phyloP scores from a whole-genome alignment of 2,888 invertebrate species.

The Mimachlamys varia region DNA sequence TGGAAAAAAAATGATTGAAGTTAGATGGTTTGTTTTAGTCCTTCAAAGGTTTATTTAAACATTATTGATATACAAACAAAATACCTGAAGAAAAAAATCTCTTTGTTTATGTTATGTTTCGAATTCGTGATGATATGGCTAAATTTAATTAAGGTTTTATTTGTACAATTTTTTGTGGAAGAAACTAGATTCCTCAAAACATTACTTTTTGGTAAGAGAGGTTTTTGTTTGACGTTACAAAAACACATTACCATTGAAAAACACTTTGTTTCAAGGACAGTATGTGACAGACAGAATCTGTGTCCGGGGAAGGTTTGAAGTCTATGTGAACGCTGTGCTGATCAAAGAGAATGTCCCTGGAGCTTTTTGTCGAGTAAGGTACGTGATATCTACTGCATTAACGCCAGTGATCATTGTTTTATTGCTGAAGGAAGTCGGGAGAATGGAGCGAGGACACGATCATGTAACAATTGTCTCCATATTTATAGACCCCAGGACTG shows the following conservation, averaged over 20 bases:
- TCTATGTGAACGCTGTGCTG: not conserved
- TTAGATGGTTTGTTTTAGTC: too few species aligned
- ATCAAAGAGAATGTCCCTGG: slow-evolving; percentile 2
- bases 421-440: not conserved
- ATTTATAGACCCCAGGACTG: not conserved
- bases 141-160: not conserved
- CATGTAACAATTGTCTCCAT: not conserved
- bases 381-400: too few species aligned
- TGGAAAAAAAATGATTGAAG: too few species aligned
- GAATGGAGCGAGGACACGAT: not conserved
- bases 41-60: too few species aligned
- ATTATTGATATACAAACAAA: too few species aligned
- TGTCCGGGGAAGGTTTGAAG: not conserved
- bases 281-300: not conserved
- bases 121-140: not conserved
- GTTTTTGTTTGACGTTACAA: not conserved
- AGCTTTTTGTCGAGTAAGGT: not conserved
- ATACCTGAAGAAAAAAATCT: too few species aligned
- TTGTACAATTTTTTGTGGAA: not conserved
- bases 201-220: not conserved
- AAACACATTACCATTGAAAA: not conserved
- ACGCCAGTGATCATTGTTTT: not conserved
- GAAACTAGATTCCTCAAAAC: not conserved
- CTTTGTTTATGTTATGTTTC: too few species aligned
- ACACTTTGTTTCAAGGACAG: not conserved